Evolutionary conservation across 2,888 invertebrate species (phyloP).

Genomic region (Apamea sordens): DNA sequence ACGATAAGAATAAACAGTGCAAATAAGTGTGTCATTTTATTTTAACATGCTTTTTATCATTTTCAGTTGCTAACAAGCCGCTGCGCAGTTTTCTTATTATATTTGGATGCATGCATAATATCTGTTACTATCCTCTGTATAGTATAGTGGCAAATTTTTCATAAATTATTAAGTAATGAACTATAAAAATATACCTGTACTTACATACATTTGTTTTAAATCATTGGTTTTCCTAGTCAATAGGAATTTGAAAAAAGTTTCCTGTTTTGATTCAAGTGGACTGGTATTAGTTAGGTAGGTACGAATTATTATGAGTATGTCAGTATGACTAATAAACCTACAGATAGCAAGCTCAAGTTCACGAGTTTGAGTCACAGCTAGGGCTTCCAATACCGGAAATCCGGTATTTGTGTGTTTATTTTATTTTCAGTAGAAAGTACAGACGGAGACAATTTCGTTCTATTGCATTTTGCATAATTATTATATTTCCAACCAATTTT

Average conservation of each 20-base stretch:
- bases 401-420: no score
- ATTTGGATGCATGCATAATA: neutral
- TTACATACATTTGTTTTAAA: neutral
- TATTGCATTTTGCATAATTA: no score
- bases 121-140: neutral
- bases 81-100: neutral
- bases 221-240: conserved; percentile 17
- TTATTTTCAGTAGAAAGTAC: no score
- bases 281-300: neutral
- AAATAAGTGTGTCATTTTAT: conserved; percentile 65
- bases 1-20: conserved; percentile 84
- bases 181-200: no score
- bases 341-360: neutral
- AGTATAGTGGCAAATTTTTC: neutral
- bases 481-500: no score
- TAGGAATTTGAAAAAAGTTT: conserved; percentile 8
- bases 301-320: conserved; percentile 26
- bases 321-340: conserved; percentile 18
- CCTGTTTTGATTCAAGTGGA: conserved; percentile 29
- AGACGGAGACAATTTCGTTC: no score
- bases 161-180: no score
- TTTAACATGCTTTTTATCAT: conserved; percentile 8
- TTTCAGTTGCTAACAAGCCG: neutral
- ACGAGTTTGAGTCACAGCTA: neutral
- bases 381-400: no score